Percentiles rank a stretch among this genome's conserved stretches.
Evolutionary conservation across 2,888 invertebrate species (phyloP).

Genomic region (Phorcus lineatus): DNA sequence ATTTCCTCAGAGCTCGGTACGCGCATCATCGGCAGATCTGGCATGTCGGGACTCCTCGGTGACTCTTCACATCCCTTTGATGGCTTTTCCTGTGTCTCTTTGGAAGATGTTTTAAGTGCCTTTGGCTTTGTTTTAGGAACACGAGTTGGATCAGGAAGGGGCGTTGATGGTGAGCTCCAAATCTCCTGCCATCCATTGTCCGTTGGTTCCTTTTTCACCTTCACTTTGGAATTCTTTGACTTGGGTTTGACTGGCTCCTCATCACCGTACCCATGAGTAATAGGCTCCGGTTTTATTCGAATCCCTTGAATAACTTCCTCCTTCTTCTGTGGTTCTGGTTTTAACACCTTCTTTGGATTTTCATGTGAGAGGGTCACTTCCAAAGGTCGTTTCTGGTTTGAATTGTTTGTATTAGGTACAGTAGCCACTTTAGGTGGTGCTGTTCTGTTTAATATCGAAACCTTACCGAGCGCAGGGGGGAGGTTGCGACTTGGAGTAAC

Average conservation of each 20-base stretch:
- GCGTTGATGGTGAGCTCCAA: not conserved
- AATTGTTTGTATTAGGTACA: not conserved
- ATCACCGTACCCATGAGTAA: constrained; percentile 30
- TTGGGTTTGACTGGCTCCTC: not conserved
- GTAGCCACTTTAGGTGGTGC: not conserved
- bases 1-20: not conserved
- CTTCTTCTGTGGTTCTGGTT: not conserved
- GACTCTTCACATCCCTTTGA: not conserved
- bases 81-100: not conserved
- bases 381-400: not conserved
- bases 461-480: not conserved
- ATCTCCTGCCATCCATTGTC: not conserved
- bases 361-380: not conserved
- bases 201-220: not conserved
- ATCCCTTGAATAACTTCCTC: not conserved
- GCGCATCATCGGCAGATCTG: not conserved
- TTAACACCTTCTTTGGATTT: not conserved
- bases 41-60: not conserved
- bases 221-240: not conserved
- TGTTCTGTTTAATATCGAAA: not conserved
- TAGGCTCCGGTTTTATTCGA: constrained; percentile 23
- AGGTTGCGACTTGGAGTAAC: not conserved
- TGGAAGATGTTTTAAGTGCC: not conserved
- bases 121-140: not conserved
- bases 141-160: not conserved